Evolutionary conservation across 2,888 invertebrate species (phyloP), one percentile per base, ranked within the genome.

Genomic region (Thera obeliscata): DNA sequence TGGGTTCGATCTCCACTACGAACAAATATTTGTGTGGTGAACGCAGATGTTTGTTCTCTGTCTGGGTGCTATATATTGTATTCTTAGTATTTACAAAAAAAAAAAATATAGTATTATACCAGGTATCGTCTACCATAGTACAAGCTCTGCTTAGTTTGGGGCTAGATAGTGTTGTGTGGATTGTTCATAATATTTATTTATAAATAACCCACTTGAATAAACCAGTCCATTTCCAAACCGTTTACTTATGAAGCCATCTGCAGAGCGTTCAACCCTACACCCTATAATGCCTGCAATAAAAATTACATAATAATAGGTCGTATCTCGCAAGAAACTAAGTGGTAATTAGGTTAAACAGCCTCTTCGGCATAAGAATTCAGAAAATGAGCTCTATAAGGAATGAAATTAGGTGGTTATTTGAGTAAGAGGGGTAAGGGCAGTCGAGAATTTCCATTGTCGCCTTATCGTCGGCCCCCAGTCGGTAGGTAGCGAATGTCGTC

Each of bases 381-480:
- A 69, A 81, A 82, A 81, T 82, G 78, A 78, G 64, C 81, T 81
- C 79, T 86, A 83, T 76, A 65, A 69, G 61, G 61, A 63, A 73
- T 76, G 76, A 73, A 79, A 82, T 78, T 85, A 82, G 84, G 85
- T 86, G 75, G 84, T 87, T 85, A 89, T 88, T 89, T 85, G 85
- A 81, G 85, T 83, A 76, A 79, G 77, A 77, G 74, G 76, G 65
- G 58, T 77, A 54, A 63, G 79, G 86, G 82, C 88, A 87, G 86
- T 84, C 82, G 82, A 86, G 88, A 89, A 89, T 85, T 88, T 87
- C 90, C 80, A 89, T 92, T 92, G 92, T 92, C 78, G 70, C 83
- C 86, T 92, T 92, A 92, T 92, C 92, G 86, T 77, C 83, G 73
- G 74, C 76, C 85, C 84, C 87, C 91, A 92, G 88, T 81, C 84